Conservation (phyloP, 2,113 vertebrate species). For the Australoheros scitulus region DNA sequence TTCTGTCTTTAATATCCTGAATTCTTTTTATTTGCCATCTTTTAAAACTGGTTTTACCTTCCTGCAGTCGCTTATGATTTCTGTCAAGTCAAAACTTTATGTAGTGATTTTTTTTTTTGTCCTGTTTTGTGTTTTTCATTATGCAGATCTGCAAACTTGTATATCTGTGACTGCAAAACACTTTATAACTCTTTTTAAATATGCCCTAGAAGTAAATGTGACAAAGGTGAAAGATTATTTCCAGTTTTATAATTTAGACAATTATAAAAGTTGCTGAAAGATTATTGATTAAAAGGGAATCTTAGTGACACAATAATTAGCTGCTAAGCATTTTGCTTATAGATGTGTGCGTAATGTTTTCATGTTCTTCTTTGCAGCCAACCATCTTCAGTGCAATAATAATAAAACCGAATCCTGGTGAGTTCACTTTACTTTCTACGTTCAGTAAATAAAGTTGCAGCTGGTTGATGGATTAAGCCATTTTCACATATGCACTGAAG, state of each 20-base stretch:
- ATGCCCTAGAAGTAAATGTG: background rate
- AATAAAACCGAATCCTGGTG: conserved; percentile 58
- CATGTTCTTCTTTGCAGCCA: conserved; percentile 57
- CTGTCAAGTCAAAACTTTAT: background rate
- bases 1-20: background rate
- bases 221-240: background rate
- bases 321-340: background rate
- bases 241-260: background rate
- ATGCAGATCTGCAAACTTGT: background rate
- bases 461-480: background rate
- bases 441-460: background rate
- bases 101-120: background rate
- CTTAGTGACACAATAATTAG: background rate
- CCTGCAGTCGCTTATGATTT: background rate
- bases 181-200: background rate
- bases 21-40: background rate
- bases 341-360: background rate
- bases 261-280: background rate
- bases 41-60: background rate
- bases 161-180: background rate
- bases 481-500: too few species aligned
- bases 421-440: conserved; percentile 22
- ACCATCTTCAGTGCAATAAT: conserved; percentile 64
- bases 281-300: background rate
- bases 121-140: background rate